Evolutionary conservation across 1,140 invertebrate species (phyloP).

Genomic region (Asbolus verrucosus): DNA sequence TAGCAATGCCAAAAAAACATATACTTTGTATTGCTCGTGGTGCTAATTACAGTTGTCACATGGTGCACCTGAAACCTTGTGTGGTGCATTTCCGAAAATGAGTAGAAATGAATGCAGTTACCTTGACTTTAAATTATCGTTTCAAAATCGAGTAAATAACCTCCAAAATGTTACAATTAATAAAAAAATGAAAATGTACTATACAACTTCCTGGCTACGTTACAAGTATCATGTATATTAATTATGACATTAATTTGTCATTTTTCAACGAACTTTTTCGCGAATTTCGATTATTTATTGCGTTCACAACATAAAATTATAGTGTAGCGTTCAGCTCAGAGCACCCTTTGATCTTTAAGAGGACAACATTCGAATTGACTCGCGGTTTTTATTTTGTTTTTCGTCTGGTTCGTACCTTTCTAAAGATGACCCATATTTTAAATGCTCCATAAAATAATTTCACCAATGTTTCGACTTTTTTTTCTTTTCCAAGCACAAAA

Average conservation of each 20-base stretch:
- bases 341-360: conserved; percentile 34
- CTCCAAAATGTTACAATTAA: no score
- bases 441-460: conserved; percentile 39
- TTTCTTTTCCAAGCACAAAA: conserved; percentile 33
- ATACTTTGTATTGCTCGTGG: no score
- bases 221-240: neutral
- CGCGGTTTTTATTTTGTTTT: conserved; percentile 32
- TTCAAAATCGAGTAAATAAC: conserved; percentile 1
- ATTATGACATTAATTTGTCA: conserved; percentile 5
- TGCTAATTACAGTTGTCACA: no score
- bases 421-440: conserved; percentile 39
- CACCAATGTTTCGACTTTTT: conserved; percentile 34
- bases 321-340: conserved; percentile 23
- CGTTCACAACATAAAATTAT: conserved; percentile 27
- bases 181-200: conserved; percentile 7
- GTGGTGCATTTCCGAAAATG: conserved; percentile 15
- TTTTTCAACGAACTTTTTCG: conserved; percentile 12
- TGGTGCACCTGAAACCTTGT: neutral
- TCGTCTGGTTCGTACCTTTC: conserved; percentile 36
- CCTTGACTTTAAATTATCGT: conserved; percentile 27
- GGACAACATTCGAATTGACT: conserved; percentile 37
- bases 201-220: conserved; percentile 10
- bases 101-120: neutral
- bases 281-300: conserved; percentile 31
- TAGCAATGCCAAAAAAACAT: no score